Percentiles rank a stretch among this genome's conserved stretches.
Evolutionary conservation across 2,113 vertebrate species (phyloP).

Genomic region (Anoura caudifer): DNA sequence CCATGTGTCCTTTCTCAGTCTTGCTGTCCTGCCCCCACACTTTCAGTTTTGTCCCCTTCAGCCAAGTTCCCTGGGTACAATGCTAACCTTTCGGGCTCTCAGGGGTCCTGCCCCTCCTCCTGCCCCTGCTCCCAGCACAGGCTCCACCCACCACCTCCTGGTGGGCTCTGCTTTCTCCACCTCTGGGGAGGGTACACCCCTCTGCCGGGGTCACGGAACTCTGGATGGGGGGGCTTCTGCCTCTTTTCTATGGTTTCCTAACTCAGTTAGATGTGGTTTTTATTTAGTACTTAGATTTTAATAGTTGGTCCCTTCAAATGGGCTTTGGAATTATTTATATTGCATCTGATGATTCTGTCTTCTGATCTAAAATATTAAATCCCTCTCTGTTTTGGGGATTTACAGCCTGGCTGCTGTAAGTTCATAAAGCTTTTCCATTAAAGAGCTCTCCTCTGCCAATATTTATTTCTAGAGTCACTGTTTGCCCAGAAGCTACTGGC

Average conservation of each 20-base stretch:
- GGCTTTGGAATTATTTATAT: conserved; percentile 31
- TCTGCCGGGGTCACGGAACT: too few species aligned
- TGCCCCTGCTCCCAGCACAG: rapidly evolving
- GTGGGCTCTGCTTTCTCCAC: background rate
- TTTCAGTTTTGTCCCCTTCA: too few species aligned
- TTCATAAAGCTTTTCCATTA: conserved; percentile 59
- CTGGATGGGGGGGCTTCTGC: background rate
- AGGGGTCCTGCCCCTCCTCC: background rate
- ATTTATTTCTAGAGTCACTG: conserved; percentile 71
- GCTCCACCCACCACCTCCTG: background rate
- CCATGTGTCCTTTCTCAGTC: background rate
- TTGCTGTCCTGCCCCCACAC: background rate
- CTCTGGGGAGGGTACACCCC: too few species aligned
- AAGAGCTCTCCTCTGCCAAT: conserved; percentile 63
- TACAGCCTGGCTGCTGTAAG: conserved; percentile 16
- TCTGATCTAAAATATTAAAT: conserved; percentile 14
- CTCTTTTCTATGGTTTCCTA: background rate
- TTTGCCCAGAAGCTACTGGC: conserved; percentile 72
- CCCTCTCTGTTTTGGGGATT: conserved; percentile 43
- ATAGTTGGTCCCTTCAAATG: background rate
- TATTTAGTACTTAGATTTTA: conserved; percentile 8
- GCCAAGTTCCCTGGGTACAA: background rate
- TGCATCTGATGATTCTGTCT: conserved; percentile 9
- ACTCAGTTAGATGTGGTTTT: background rate
- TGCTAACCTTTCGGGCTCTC: background rate